Evolutionary conservation across 2,113 vertebrate genomes (phyloP).

Genomic region (Ranitomeya variabilis): DNA sequence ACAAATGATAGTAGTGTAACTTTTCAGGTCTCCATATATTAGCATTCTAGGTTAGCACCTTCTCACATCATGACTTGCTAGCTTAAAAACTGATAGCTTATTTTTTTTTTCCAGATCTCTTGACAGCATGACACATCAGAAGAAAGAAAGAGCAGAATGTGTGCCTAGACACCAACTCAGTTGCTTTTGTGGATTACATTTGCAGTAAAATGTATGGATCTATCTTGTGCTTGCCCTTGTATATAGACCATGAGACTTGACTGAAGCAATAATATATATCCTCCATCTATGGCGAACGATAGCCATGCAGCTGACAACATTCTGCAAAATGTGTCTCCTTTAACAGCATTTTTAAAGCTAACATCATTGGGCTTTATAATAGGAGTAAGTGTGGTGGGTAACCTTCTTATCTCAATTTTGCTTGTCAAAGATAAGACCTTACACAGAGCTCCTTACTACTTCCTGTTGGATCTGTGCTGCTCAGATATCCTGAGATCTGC

Average conservation of each 20-base stretch:
- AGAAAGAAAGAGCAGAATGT: constrained; percentile 73
- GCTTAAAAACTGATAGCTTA: constrained; percentile 78
- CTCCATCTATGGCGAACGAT: constrained; percentile 99
- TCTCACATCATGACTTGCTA: constrained; percentile 74
- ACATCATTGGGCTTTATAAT: constrained; percentile 99
- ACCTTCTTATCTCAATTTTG: constrained; percentile 99
- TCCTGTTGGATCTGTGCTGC: constrained; percentile 97
- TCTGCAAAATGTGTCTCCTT: constrained; percentile 99
- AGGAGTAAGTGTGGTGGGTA: constrained; percentile 97
- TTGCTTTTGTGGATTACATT: constrained; percentile 93
- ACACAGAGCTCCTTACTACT: constrained; percentile 98
- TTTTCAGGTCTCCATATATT: constrained; percentile 72
- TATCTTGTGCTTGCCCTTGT: constrained; percentile 86
- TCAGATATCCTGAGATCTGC: constrained; percentile 98
- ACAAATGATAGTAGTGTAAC: constrained; percentile 74
- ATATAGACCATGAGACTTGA: constrained; percentile 98
- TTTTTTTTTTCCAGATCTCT: constrained; percentile 72
- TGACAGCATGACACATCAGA: constrained; percentile 79
- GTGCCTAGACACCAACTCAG: constrained; percentile 76
- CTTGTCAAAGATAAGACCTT: constrained; percentile 99
- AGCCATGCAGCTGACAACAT: constrained; percentile 99
- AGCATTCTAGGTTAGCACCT: constrained; percentile 72
- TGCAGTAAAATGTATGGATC: constrained; percentile 96
- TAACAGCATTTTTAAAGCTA: constrained; percentile 99
- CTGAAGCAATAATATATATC: constrained; percentile 94